These are phyloP conservation scores for Coilia nasus DNA, from an alignment of 2,797 vertebrate species.

Conservation along the genomic window DNA sequence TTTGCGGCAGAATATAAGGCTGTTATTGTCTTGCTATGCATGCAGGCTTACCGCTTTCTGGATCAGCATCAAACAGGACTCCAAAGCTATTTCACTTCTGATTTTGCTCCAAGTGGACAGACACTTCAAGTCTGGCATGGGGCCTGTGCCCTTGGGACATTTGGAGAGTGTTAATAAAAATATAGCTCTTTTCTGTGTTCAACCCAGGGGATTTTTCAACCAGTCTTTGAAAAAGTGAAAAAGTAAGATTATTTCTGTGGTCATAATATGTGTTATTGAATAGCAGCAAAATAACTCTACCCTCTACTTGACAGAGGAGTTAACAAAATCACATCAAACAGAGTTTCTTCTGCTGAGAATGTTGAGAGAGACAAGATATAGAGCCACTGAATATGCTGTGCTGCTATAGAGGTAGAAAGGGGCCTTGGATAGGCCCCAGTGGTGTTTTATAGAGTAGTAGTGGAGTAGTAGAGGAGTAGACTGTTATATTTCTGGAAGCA, in stretches of 20 bases:
- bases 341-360: background rate
- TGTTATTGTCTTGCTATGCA: background rate
- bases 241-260: background rate
- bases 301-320: background rate
- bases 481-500: background rate
- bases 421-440: too few relatives aligned
- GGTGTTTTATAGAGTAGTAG: too few relatives aligned
- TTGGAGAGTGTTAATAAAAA: background rate
- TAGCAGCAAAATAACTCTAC: background rate
- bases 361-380: background rate
- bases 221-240: background rate
- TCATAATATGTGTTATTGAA: background rate
- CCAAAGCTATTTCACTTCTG: background rate
- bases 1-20: constrained; percentile 11
- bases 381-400: background rate
- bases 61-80: constrained; percentile 1
- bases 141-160: background rate
- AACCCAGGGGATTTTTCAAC: background rate
- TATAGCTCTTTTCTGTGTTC: background rate
- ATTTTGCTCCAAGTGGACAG: constrained; percentile 2
- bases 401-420: background rate
- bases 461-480: too few relatives aligned
- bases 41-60: background rate
- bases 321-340: too few relatives aligned
- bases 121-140: background rate